Base-by-base conservation (phyloP, 2,797 vertebrate genomes). In the Hapalemur alaotrensis region DNA sequence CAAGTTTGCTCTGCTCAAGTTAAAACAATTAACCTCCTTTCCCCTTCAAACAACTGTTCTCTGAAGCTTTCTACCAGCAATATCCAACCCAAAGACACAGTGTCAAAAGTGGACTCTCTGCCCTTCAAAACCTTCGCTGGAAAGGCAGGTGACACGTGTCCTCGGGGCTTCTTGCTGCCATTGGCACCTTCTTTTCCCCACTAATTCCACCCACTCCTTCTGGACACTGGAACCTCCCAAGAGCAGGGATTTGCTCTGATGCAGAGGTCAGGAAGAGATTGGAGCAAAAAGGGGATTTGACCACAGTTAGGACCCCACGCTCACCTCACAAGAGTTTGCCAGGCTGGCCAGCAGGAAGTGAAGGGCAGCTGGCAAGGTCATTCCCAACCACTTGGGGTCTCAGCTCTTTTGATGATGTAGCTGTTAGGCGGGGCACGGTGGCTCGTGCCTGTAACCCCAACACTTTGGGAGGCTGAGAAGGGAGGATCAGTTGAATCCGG, bases 21-120 rank as follows among this genome's bases (percentile, higher is more conserved):
- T 97, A 93, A 96, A 95, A 98, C 97, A 97, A 97, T 98, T 98
- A 97, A 98, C 97, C 98, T 97, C 97, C 92, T 95, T 98, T 98
- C 97, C 97, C 98, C 97, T 98, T 98, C 98, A 97, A 96, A 97
- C 96, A 97, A 97, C 98, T 97, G 96, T 63, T 94, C 95, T 93
- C 86, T 0, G 1, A 17, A 28, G 96, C 86, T 85, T 82, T 88
- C 67, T 2, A 2, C 78, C 1, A 22, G 83, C 89, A 65, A 35
- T 5, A 59, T n/a, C 63, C 75, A 30, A 25, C 79, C 73, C 38
- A 14, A 69, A 96, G 95, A 50, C 65, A 18, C 72, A 28, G 30
- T 10, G 57, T 85, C 75, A 35, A 3, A 83, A 63, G 43, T 50
- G 63, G 88, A 72, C 84, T 73, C 65, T 9, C 75, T 1, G 3